Evolutionary conservation across 2,888 invertebrate species (phyloP), one percentile per base, ranked within the genome.

Genomic region (Cheilosia scutellata): DNA sequence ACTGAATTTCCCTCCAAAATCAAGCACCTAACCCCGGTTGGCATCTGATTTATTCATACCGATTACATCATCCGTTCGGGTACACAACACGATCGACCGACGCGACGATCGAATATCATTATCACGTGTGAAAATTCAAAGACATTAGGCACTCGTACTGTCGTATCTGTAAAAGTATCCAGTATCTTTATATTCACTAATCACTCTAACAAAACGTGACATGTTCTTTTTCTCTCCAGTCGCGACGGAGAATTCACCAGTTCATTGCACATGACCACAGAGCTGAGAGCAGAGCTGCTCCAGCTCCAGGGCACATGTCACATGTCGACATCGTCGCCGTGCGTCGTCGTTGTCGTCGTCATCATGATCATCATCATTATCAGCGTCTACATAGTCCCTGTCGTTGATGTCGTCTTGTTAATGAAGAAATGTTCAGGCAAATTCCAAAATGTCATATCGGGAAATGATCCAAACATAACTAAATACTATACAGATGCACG

Each of bases 361-460:
- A 9, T 11, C 4, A 9, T 11, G 37, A 42, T 25, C 53, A n/a
- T 40, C 37, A 27, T 27, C 31, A 42, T 29, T 31, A 16, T 62
- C 29, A 13, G 42, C n/a, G 44, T 29, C 29, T 51, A 9, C 51
- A 51, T 25, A n/a, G 66, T 62, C 29, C 44, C 47, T 70, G 72
- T 66, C 82, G 57, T 71, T 53, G 42, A 2, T 40, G 58, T 75
- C 79, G 42, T n/a, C 60, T 71, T 66, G 57, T 77, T 86, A 86
- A 82, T 82, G 82, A 86, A 86, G 86, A 72, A 86, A 86, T 86
- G 86, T 82, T 86, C 79, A 58, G 51, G 63, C 76, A 72, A 71
- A 84, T 86, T 86, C 86, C 86, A 49, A 82, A 68, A 82, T 86
- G 86, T 86, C 86, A 86, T 82, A 86, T 86, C 77, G 76, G 72